Evolutionary conservation across 92 coral and sea anemone genomes (phyloP).

Genomic region (Micromussa lordhowensis): DNA sequence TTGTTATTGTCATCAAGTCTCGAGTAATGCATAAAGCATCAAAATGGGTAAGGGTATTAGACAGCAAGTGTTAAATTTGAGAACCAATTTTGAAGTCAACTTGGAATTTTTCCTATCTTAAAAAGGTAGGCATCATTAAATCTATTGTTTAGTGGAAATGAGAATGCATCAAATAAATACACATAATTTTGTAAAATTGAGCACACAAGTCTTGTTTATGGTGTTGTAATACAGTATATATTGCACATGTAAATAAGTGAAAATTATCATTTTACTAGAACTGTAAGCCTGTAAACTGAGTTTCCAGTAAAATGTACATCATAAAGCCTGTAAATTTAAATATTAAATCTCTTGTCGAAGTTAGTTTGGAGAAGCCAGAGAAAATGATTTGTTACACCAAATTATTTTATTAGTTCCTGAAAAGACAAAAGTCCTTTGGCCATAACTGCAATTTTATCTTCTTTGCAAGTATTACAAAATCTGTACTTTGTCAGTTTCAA

Average conservation of each 20-base stretch:
- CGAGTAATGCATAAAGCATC: not conserved
- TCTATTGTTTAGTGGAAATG: not conserved
- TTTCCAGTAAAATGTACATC: not conserved
- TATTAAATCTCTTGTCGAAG: not conserved
- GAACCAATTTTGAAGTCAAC: not conserved
- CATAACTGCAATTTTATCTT: not conserved
- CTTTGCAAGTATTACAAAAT: not conserved
- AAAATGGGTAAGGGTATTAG: not conserved
- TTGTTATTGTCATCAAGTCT: not conserved
- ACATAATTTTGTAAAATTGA: no score
- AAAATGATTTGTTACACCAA: not conserved
- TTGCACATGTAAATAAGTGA: no score
- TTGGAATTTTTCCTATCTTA: constrained; percentile 4
- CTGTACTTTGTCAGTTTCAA: not conserved
- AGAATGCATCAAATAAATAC: not conserved
- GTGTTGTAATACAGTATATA: no score
- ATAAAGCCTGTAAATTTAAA: not conserved
- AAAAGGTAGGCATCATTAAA: not conserved
- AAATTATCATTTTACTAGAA: no score
- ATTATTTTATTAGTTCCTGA: not conserved
- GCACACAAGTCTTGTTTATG: not conserved
- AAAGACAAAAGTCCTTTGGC: not conserved
- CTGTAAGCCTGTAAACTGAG: not conserved
- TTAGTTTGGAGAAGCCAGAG: not conserved
- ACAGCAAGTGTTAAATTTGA: not conserved